Percentiles rank a stretch among this genome's conserved stretches.
Conservation (phyloP, 2,888 invertebrate genomes). For the Lissonota sp. region DNA sequence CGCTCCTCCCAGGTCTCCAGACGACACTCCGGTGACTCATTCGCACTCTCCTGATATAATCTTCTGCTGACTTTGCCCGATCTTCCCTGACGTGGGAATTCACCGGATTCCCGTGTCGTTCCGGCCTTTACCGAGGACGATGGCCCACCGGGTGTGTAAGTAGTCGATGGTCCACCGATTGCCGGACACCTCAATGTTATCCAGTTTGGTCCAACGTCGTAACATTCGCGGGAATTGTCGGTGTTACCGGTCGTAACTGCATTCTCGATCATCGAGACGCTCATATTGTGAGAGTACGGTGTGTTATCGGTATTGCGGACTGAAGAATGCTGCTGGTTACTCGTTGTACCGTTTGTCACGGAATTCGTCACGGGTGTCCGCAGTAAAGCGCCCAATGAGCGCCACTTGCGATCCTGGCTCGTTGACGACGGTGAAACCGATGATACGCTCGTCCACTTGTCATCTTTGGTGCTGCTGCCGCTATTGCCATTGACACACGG, state of each 20-base stretch:
- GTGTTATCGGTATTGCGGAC: slow-evolving; percentile 64
- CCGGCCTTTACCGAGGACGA: slow-evolving; percentile 71
- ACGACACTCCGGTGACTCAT: slow-evolving; percentile 63
- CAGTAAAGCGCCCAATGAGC: slow-evolving; percentile 84
- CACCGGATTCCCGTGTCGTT: slow-evolving; percentile 75
- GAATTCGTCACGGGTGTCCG: slow-evolving; percentile 74
- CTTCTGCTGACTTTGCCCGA: slow-evolving; percentile 76
- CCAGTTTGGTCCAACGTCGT: slow-evolving; percentile 64
- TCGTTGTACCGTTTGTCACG: slow-evolving; percentile 35
- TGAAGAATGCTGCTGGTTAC: slow-evolving; percentile 72
- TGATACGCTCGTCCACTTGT: slow-evolving; percentile 76
- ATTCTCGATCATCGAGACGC: slow-evolving; percentile 78
- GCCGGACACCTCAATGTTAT: slow-evolving; percentile 68
- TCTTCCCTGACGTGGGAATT: slow-evolving; percentile 67
- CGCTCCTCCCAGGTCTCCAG: slow-evolving; percentile 61
- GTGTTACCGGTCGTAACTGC: slow-evolving; percentile 32
- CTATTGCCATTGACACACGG: slow-evolving; percentile 28
- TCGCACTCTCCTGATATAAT: slow-evolving; percentile 75
- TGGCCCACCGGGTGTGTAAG: slow-evolving; percentile 73
- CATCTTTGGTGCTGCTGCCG: slow-evolving; percentile 70
- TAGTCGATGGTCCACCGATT: slow-evolving; percentile 67
- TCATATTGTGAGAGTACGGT: slow-evolving; percentile 77
- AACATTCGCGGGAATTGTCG: slow-evolving; percentile 61
- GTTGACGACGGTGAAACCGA: slow-evolving; percentile 75
- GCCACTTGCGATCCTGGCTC: slow-evolving; percentile 83